phyloP scores from a whole-genome alignment of 2,888 invertebrate genomes.

The Hemicrepidius hirtus region DNA sequence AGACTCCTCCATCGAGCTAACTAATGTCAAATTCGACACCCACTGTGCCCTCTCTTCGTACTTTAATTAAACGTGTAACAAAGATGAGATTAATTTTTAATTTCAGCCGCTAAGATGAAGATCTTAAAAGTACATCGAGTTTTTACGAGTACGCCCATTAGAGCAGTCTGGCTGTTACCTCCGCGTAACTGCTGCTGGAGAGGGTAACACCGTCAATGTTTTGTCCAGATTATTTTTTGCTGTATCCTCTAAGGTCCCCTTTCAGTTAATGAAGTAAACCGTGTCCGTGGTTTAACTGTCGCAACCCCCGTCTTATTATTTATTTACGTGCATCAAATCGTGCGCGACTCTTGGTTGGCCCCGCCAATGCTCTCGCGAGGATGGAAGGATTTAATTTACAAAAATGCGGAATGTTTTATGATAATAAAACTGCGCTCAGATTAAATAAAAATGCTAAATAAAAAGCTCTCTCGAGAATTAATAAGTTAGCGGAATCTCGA shows the following conservation, averaged over 20 bases:
- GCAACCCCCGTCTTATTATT: slow-evolving; percentile 64
- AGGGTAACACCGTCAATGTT: slow-evolving; percentile 60
- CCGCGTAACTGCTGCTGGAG: slow-evolving; percentile 62
- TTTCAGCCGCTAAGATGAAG: slow-evolving; percentile 65
- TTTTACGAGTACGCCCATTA: slow-evolving; percentile 61
- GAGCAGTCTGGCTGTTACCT: slow-evolving; percentile 49
- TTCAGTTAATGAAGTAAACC: slow-evolving; percentile 70
- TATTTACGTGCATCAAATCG: slow-evolving; percentile 67
- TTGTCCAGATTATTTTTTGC: slow-evolving; percentile 71
- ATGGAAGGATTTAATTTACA: slow-evolving; percentile 70
- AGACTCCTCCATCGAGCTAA: slow-evolving; percentile 52
- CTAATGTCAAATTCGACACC: slow-evolving; percentile 55
- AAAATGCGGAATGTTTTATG: slow-evolving; percentile 71
- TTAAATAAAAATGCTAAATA: slow-evolving; percentile 72
- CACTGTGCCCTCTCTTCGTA: slow-evolving; percentile 42
- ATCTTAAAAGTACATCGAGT: slow-evolving; percentile 61
- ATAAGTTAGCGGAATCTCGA: slow-evolving; percentile 66
- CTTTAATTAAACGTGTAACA: slow-evolving; percentile 70
- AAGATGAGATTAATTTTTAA: slow-evolving; percentile 73
- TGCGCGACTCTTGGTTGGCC: slow-evolving; percentile 53
- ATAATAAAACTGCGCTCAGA: slow-evolving; percentile 71
- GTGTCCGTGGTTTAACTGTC: slow-evolving; percentile 66
- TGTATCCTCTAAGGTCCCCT: slow-evolving; percentile 68
- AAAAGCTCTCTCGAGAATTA: slow-evolving; percentile 70
- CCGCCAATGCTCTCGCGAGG: slow-evolving; percentile 53